Evolutionary conservation across 2,797 vertebrate species (phyloP).

Genomic region (Eutrigla gurnardus): DNA sequence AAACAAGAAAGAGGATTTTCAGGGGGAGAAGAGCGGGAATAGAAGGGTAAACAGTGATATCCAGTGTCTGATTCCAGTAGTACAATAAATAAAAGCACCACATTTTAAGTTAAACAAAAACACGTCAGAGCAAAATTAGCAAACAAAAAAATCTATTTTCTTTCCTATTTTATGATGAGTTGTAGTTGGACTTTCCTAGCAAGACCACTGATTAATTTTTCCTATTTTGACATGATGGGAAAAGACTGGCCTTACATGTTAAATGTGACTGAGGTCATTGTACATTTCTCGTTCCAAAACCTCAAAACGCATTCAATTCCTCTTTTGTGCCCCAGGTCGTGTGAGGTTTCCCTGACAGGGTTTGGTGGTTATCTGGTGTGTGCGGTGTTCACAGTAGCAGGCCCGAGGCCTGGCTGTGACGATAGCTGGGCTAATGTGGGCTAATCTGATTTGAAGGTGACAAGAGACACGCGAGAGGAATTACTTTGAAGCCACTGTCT

Average conservation of each 20-base stretch:
- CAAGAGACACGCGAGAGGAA: constrained; percentile 69
- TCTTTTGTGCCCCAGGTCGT: not conserved
- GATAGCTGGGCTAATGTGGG: constrained; percentile 63
- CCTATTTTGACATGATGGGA: not conserved
- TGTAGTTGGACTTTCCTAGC: not conserved
- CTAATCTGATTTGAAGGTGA: constrained; percentile 81
- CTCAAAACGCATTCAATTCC: not conserved
- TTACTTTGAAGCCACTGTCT: constrained; percentile 58
- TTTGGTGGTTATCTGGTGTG: constrained; percentile 21
- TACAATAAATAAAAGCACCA: constrained; percentile 6
- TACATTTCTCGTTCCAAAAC: constrained; percentile 6
- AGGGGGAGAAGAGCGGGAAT: constrained; percentile 1
- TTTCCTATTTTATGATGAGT: not conserved
- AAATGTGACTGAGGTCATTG: not conserved
- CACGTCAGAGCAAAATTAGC: not conserved
- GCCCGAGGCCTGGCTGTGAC: constrained; percentile 50
- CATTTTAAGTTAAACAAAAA: not conserved
- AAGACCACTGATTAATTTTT: constrained; percentile 4
- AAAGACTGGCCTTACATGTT: not conserved
- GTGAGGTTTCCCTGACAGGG: constrained; percentile 1
- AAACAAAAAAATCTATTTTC: not conserved
- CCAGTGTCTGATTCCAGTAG: constrained; percentile 42
- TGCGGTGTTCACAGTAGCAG: constrained; percentile 18
- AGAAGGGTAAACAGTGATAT: constrained; percentile 37
- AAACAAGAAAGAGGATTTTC: constrained; percentile 37